Evolutionary conservation across 2,888 invertebrate genomes (phyloP).

Genomic region (Cerceris rybyensis): DNA sequence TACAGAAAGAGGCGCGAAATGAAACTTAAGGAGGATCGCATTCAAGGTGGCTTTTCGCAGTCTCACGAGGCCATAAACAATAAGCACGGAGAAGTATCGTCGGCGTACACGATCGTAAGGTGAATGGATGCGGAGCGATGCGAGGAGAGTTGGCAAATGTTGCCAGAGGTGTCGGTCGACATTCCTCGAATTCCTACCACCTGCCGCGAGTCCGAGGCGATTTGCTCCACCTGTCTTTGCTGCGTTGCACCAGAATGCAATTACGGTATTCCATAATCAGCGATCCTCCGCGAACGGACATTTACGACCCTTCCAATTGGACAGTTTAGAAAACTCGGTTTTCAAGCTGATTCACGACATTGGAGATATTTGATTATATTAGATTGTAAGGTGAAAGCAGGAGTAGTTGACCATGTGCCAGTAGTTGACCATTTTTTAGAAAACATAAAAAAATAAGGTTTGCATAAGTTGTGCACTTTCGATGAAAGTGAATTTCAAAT

Average conservation of each 20-base stretch:
- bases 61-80: slow-evolving; percentile 43
- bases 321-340: background rate
- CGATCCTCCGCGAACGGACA: slow-evolving; percentile 15
- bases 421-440: too few relatives aligned
- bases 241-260: slow-evolving; percentile 58
- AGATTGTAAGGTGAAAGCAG: too few relatives aligned
- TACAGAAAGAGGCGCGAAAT: background rate
- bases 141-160: slow-evolving; percentile 55
- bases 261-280: slow-evolving; percentile 40
- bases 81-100: slow-evolving; percentile 43
- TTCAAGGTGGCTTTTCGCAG: slow-evolving; percentile 4
- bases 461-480: too few relatives aligned
- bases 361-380: background rate
- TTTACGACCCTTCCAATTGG: slow-evolving; percentile 5
- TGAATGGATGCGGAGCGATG: slow-evolving; percentile 62
- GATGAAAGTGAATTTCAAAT: too few relatives aligned
- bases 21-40: slow-evolving; percentile 1
- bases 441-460: too few relatives aligned
- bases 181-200: slow-evolving; percentile 61
- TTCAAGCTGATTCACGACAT: background rate
- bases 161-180: slow-evolving; percentile 62
- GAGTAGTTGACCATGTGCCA: too few relatives aligned
- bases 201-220: slow-evolving; percentile 51
- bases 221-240: slow-evolving; percentile 64
- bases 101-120: slow-evolving; percentile 31